Conservation (phyloP, 2,888 invertebrate genomes). For the Brachypalpus laphriformis region DNA sequence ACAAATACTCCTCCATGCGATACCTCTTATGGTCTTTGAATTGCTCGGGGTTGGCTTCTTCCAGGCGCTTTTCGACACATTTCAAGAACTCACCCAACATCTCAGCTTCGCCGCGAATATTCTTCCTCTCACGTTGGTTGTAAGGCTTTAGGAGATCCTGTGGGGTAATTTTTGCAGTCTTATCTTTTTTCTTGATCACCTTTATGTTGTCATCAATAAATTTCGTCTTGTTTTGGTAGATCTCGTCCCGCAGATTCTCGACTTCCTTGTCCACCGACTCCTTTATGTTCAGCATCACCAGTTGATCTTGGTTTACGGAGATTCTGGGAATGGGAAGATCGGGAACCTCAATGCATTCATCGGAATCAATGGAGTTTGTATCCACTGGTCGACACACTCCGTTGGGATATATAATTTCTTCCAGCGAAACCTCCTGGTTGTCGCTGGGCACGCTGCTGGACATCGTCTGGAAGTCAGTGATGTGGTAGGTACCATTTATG, state of each 20-base stretch:
- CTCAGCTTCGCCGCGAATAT: conserved; percentile 75
- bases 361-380: conserved; percentile 39
- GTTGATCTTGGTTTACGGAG: conserved; percentile 34
- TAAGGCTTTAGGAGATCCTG: conserved; percentile 57
- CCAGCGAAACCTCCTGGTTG: conserved; percentile 66
- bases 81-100: conserved; percentile 77
- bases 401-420: conserved; percentile 61
- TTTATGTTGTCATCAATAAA: conserved; percentile 55
- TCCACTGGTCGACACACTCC: background rate
- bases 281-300: conserved; percentile 52
- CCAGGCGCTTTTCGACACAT: conserved; percentile 76
- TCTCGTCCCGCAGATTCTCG: conserved; percentile 72
- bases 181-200: conserved; percentile 36
- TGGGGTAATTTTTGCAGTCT: conserved; percentile 15
- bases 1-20: conserved; percentile 45
- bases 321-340: conserved; percentile 7
- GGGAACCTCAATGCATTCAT: conserved; percentile 48
- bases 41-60: conserved; percentile 75
- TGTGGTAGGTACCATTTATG: conserved; percentile 78
- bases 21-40: conserved; percentile 74
- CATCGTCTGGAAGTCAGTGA: conserved; percentile 78
- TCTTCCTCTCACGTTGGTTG: conserved; percentile 74
- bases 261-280: conserved; percentile 75
- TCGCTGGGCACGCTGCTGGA: conserved; percentile 37
- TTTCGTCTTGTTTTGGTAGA: conserved; percentile 69